Percentiles rank a stretch among this genome's conserved stretches.
phyloP scores from a whole-genome alignment of 2,113 vertebrate species.

The Cyprinodon tularosa region DNA sequence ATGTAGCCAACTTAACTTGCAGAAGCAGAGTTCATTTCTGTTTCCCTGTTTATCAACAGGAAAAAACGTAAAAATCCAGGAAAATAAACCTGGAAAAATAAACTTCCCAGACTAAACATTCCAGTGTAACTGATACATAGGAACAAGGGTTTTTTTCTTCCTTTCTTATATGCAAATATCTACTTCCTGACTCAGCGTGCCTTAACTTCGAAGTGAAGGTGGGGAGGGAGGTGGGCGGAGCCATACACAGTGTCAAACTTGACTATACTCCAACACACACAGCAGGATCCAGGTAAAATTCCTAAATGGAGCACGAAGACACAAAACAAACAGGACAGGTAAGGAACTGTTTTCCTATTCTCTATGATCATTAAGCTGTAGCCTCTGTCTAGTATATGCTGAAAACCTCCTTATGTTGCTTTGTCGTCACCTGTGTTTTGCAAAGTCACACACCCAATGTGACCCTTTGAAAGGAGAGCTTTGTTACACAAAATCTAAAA shows the following conservation, averaged over 20 bases:
- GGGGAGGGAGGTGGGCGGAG: slow-evolving; percentile 52
- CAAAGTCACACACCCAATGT: background rate
- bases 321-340: slow-evolving; percentile 19
- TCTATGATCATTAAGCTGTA: background rate
- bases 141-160: background rate
- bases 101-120: background rate
- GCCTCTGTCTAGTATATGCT: background rate
- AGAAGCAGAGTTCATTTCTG: background rate
- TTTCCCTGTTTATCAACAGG: background rate
- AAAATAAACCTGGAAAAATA: background rate
- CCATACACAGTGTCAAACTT: slow-evolving; percentile 27
- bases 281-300: background rate
- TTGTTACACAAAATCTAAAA: background rate
- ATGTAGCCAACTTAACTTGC: background rate
- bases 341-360: background rate
- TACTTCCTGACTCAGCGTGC: slow-evolving; percentile 3
- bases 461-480: background rate
- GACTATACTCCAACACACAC: slow-evolving; percentile 29
- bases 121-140: background rate
- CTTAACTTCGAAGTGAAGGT: slow-evolving; percentile 3
- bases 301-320: slow-evolving; percentile 5
- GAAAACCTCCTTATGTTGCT: background rate
- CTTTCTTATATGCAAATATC: slow-evolving; percentile 43
- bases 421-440: background rate
- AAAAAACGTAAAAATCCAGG: background rate